Evolutionary conservation across 2,888 invertebrate species (phyloP).

Genomic region (Chaetogeoica ovagalla): DNA sequence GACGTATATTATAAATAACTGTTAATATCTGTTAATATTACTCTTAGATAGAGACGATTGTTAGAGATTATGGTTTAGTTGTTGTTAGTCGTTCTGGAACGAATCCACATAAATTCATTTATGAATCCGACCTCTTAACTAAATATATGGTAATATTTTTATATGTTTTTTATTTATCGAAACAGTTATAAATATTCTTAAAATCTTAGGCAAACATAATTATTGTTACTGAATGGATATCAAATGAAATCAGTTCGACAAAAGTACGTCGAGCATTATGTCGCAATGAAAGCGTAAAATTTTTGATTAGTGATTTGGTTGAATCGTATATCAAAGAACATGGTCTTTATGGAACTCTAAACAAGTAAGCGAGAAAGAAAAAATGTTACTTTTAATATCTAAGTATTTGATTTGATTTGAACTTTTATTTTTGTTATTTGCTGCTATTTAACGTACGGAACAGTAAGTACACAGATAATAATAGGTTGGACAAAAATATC

Average conservation of each 20-base stretch:
- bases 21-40: constrained; percentile 53
- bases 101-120: constrained; percentile 85
- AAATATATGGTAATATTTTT: constrained; percentile 75
- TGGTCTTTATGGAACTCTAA: constrained; percentile 64
- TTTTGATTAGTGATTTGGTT: constrained; percentile 78
- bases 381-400: neutral
- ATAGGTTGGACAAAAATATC: constrained; percentile 57
- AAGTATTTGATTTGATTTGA: constrained; percentile 55
- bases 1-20: neutral
- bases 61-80: constrained; percentile 83
- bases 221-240: constrained; percentile 90
- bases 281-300: constrained; percentile 82
- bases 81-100: constrained; percentile 83
- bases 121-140: constrained; percentile 86
- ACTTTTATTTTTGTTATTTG: constrained; percentile 55
- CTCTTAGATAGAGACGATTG: constrained; percentile 81
- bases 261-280: constrained; percentile 77
- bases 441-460: constrained; percentile 56
- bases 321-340: constrained; percentile 76
- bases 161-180: neutral
- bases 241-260: constrained; percentile 92
- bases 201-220: constrained; percentile 63
- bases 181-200: neutral
- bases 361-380: constrained; percentile 11
- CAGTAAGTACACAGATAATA: constrained; percentile 61